These are phyloP conservation scores for Aricia agestis DNA, from an alignment of 1,140 invertebrate species.

Conservation along the genomic window DNA sequence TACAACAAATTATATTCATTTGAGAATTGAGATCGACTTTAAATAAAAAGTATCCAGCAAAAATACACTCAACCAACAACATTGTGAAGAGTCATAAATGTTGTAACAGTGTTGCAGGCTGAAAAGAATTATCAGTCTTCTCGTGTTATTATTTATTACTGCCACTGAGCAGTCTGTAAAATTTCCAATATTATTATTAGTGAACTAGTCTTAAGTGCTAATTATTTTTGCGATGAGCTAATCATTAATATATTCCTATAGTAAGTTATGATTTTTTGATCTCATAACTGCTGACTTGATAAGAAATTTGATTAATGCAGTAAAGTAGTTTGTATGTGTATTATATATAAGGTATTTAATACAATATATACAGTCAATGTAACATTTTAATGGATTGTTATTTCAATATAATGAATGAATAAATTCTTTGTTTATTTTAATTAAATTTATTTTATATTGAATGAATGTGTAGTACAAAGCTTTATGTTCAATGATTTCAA, in stretches of 20 bases:
- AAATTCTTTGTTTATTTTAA: neutral
- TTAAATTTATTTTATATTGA: slow-evolving; percentile 7
- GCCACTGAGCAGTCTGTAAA: slow-evolving; percentile 17
- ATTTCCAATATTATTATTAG: slow-evolving; percentile 27
- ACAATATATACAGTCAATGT: slow-evolving; percentile 8
- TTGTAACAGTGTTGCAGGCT: no score
- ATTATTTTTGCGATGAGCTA: slow-evolving; percentile 29
- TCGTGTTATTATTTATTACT: neutral
- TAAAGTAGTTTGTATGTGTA: slow-evolving; percentile 14
- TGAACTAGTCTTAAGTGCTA: slow-evolving; percentile 32
- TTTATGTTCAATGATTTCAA: slow-evolving; percentile 11
- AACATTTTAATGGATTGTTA: slow-evolving; percentile 12
- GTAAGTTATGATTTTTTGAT: slow-evolving; percentile 44
- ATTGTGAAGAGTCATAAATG: no score
- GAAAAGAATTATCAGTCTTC: no score
- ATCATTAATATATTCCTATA: slow-evolving; percentile 30
- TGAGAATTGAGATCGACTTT: no score
- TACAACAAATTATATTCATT: no score
- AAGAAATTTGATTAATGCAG: slow-evolving; percentile 34
- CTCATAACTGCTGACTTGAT: slow-evolving; percentile 58
- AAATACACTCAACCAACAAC: no score
- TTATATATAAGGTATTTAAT: slow-evolving; percentile 13
- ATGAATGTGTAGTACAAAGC: slow-evolving; percentile 11
- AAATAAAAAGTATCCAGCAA: no score
- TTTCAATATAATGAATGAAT: neutral